Percentiles rank a stretch among this genome's conserved stretches.
These are phyloP conservation scores for Synergus itoensis DNA, from an alignment of 2,888 invertebrate species.

Conservation along the genomic window DNA sequence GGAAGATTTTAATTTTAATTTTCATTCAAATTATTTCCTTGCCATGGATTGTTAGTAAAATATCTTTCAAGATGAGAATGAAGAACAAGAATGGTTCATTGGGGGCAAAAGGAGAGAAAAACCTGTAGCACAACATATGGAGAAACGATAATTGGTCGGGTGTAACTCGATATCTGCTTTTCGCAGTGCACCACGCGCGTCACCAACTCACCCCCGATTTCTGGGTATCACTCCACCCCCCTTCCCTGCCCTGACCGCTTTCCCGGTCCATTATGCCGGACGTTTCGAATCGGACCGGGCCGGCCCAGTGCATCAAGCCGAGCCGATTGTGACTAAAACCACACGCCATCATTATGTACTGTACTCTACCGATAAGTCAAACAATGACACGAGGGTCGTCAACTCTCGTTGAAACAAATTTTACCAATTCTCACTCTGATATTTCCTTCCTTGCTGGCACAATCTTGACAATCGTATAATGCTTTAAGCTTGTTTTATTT, in stretches of 20 bases:
- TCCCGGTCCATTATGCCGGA: slow-evolving; percentile 52
- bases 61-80: no score
- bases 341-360: slow-evolving; percentile 75
- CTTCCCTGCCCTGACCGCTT: slow-evolving; percentile 45
- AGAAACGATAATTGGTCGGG: slow-evolving; percentile 71
- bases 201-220: slow-evolving; percentile 50
- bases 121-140: slow-evolving; percentile 64
- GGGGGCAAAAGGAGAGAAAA: slow-evolving; percentile 17
- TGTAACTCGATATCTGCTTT: slow-evolving; percentile 71
- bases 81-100: neutral
- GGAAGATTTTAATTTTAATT: neutral
- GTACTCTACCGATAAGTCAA: slow-evolving; percentile 74
- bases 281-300: neutral
- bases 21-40: no score
- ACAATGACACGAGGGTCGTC: slow-evolving; percentile 63
- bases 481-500: neutral
- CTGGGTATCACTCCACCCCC: slow-evolving; percentile 33
- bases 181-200: slow-evolving; percentile 64
- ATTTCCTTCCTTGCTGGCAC: neutral
- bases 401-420: neutral
- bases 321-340: slow-evolving; percentile 71
- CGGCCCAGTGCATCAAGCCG: slow-evolving; percentile 42
- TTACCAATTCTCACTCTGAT: no score
- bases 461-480: neutral
- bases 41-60: no score